Conservation (phyloP, 2,888 invertebrate genomes). For the Drosophila buzzatii region DNA sequence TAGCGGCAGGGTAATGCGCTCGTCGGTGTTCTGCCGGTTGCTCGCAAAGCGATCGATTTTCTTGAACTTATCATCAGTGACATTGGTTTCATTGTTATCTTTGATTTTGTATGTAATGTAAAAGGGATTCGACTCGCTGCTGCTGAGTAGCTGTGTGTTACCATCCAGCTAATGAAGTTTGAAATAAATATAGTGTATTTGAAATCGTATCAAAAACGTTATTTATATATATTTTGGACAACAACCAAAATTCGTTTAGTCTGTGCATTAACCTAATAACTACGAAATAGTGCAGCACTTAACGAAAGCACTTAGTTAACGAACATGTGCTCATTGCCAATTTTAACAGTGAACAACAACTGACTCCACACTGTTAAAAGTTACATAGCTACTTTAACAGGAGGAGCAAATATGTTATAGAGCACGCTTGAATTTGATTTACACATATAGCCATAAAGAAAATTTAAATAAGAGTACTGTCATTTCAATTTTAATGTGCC, state of each 20-base stretch:
- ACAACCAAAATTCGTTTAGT: constrained; percentile 8
- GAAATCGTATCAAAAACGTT: neutral
- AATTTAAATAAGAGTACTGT: neutral
- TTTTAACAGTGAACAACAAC: neutral
- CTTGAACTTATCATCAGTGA: constrained; percentile 27
- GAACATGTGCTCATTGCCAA: constrained; percentile 1
- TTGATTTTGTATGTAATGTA: constrained; percentile 46
- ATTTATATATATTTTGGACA: constrained; percentile 10
- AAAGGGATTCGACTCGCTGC: constrained; percentile 40
- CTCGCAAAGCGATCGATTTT: constrained; percentile 57
- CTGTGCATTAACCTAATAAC: constrained; percentile 7
- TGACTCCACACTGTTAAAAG: constrained; percentile 18
- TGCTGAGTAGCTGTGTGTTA: constrained; percentile 43
- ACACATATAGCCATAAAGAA: neutral
- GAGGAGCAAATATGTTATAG: constrained; percentile 13
- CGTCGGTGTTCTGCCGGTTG: constrained; percentile 13
- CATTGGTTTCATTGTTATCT: constrained; percentile 6
- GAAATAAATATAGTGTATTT: neutral
- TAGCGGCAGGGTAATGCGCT: constrained; percentile 69
- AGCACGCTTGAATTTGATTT: neutral
- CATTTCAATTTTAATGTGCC: neutral
- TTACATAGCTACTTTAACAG: neutral
- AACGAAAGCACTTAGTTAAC: constrained; percentile 4
- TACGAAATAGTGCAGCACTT: neutral
- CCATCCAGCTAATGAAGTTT: constrained; percentile 55